phyloP scores from a whole-genome alignment of 1,140 invertebrate species.

The Theocolax elegans region DNA sequence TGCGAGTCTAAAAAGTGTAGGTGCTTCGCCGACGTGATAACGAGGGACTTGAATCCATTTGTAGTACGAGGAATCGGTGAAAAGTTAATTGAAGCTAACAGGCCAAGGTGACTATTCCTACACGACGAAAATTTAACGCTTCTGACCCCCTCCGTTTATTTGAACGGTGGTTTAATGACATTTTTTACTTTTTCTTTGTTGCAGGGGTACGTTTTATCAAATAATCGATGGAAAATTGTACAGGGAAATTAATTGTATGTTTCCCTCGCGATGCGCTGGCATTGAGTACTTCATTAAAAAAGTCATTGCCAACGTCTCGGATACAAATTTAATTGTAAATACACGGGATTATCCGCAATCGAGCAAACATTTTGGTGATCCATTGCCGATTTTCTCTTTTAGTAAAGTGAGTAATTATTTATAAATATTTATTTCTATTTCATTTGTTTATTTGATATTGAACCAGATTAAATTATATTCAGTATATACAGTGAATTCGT shows the following conservation, averaged over 20 bases:
- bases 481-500: not conserved
- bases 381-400: constrained; percentile 90
- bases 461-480: not conserved
- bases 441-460: not conserved
- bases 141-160: too few species aligned
- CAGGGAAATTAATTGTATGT: constrained; percentile 87
- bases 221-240: constrained; percentile 85
- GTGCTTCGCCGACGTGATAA: constrained; percentile 75
- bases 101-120: constrained; percentile 65
- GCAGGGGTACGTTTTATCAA: constrained; percentile 86
- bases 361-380: constrained; percentile 71
- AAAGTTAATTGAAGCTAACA: constrained; percentile 72
- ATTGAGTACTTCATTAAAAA: constrained; percentile 88
- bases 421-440: not conserved
- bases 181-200: constrained; percentile 8
- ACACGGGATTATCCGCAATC: constrained; percentile 93
- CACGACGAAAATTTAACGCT: constrained; percentile 40
- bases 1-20: constrained; percentile 67
- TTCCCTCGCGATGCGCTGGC: constrained; percentile 89
- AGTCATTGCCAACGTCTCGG: constrained; percentile 74
- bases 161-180: too few species aligned
- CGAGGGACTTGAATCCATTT: constrained; percentile 78
- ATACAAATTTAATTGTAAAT: constrained; percentile 89
- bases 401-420: constrained; percentile 82
- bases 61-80: constrained; percentile 73